Percentiles rank a stretch among this genome's conserved stretches.
phyloP scores from a whole-genome alignment of 2,113 vertebrate genomes.

The Saimiri boliviensis region DNA sequence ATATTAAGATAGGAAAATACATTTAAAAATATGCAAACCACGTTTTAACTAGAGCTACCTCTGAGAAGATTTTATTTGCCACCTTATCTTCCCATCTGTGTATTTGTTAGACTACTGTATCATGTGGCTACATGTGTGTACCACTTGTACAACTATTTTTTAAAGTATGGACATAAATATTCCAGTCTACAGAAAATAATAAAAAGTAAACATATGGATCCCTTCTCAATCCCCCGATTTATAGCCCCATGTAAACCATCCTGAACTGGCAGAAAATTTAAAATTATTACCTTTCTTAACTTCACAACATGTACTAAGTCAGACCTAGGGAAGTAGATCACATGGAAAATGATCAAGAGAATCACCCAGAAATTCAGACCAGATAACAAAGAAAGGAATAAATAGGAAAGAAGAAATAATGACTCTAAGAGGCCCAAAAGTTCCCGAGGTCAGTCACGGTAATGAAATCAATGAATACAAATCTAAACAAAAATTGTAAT shows the following conservation, averaged over 20 bases:
- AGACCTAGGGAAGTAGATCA: background rate
- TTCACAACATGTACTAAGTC: background rate
- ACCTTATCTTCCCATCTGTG: background rate
- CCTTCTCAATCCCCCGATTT: background rate
- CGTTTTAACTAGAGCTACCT: background rate
- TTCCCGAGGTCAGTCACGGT: background rate
- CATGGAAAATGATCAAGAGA: background rate
- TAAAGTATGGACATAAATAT: background rate
- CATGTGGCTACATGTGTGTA: background rate
- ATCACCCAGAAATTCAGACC: background rate
- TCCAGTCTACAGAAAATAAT: background rate
- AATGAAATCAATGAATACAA: background rate
- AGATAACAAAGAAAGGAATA: background rate
- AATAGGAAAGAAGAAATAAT: background rate
- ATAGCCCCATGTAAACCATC: background rate
- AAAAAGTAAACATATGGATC: background rate
- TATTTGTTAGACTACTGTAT: background rate
- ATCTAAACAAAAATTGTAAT: background rate
- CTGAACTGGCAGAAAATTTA: background rate
- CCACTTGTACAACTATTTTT: background rate
- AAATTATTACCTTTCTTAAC: slow-evolving; percentile 28
- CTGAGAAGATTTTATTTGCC: background rate
- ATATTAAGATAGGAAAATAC: background rate
- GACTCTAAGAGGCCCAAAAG: background rate
- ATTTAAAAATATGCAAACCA: slow-evolving; percentile 11